A percentile compares a stretch with the other conserved stretches of the same genome.
phyloP scores from a whole-genome alignment of 2,888 invertebrate species.

The Clistopyga incitator region DNA sequence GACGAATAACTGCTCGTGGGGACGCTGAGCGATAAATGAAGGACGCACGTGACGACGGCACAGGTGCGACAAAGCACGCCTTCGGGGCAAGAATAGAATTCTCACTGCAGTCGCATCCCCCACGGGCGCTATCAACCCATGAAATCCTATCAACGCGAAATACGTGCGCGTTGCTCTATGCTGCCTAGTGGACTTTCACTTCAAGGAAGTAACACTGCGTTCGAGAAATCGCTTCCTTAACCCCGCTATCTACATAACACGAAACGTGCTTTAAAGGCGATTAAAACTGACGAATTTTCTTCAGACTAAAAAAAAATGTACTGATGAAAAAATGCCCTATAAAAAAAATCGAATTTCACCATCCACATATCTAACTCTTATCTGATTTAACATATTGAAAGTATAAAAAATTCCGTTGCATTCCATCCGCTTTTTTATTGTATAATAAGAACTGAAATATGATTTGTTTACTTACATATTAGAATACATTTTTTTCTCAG shows the following conservation, averaged over 20 bases:
- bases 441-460: no score
- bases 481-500: no score
- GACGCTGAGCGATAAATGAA: constrained; percentile 47
- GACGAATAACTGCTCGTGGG: background rate
- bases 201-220: background rate
- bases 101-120: constrained; percentile 44
- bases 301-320: background rate
- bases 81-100: constrained; percentile 48
- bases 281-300: background rate
- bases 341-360: no score
- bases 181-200: constrained; percentile 16
- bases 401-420: no score
- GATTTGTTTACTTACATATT: no score
- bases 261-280: background rate
- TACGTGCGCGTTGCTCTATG: background rate
- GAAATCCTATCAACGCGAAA: constrained; percentile 32
- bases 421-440: no score
- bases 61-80: constrained; percentile 58
- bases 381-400: no score
- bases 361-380: no score
- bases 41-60: constrained; percentile 55
- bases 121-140: constrained; percentile 30
- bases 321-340: background rate
- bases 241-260: background rate
- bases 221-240: background rate